phyloP scores from a whole-genome alignment of 2,113 vertebrate genomes.

The Ia io region DNA sequence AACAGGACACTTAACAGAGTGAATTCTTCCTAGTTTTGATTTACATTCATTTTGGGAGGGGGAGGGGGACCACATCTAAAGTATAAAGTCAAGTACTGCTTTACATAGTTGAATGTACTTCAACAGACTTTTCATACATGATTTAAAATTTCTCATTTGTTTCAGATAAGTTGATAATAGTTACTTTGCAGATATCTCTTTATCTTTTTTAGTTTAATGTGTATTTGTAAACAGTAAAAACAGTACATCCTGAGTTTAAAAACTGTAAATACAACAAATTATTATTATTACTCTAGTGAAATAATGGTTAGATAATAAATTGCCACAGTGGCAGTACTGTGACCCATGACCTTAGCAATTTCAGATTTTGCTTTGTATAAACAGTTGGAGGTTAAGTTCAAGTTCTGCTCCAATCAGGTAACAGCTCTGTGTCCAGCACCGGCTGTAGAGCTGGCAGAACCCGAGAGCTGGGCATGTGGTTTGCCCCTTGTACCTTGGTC shows the following conservation, averaged over 20 bases:
- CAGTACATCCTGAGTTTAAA: neutral
- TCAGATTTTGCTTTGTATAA: neutral
- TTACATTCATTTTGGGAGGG: fast-evolving
- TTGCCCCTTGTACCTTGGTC: neutral
- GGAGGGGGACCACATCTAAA: neutral
- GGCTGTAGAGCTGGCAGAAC: fast-evolving
- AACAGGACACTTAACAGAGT: neutral
- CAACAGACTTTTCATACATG: neutral
- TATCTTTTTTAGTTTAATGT: neutral
- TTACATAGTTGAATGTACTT: neutral
- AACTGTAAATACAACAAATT: neutral
- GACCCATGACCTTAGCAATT: neutral
- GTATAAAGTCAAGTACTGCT: neutral
- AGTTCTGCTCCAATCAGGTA: neutral
- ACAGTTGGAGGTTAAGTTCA: neutral
- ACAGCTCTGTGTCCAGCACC: neutral
- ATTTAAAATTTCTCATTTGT: neutral
- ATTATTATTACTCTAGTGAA: neutral
- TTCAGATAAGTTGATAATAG: neutral
- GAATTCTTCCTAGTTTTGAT: neutral
- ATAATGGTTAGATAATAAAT: neutral
- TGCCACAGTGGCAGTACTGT: fast-evolving
- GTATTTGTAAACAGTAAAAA: neutral
- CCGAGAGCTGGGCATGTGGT: neutral
- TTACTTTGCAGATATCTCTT: neutral